Conservation (phyloP, 2,113 vertebrate species). For the Sciurus niger region DNA sequence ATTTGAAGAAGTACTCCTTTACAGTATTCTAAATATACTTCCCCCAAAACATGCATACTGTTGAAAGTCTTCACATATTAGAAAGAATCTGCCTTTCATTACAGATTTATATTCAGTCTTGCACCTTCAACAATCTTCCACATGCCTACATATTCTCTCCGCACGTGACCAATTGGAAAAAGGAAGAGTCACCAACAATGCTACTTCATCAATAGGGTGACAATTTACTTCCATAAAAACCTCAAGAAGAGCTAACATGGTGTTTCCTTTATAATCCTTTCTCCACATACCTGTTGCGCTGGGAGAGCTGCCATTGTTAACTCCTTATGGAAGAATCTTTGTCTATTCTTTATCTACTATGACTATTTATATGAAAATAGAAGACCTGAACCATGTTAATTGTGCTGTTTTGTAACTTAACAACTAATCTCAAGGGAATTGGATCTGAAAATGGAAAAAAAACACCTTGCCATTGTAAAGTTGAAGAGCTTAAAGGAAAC, state of each 20-base stretch:
- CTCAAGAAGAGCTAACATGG: neutral
- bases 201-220: neutral
- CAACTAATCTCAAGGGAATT: constrained; percentile 63
- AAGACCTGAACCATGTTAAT: neutral
- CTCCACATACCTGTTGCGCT: constrained; percentile 43
- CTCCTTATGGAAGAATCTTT: neutral
- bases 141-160: neutral
- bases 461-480: neutral
- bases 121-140: neutral
- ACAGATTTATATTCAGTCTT: neutral
- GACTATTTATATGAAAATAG: neutral
- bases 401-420: constrained; percentile 60
- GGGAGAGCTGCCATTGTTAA: constrained; percentile 11
- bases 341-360: neutral
- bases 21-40: neutral
- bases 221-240: neutral
- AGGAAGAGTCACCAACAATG: neutral
- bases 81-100: neutral
- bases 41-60: neutral
- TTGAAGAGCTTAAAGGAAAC: constrained; percentile 50
- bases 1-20: neutral
- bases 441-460: neutral
- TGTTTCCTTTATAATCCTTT: neutral
- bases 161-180: neutral
- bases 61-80: neutral